Conservation (phyloP, 2,888 invertebrate species). For the Melanargia galathea region DNA sequence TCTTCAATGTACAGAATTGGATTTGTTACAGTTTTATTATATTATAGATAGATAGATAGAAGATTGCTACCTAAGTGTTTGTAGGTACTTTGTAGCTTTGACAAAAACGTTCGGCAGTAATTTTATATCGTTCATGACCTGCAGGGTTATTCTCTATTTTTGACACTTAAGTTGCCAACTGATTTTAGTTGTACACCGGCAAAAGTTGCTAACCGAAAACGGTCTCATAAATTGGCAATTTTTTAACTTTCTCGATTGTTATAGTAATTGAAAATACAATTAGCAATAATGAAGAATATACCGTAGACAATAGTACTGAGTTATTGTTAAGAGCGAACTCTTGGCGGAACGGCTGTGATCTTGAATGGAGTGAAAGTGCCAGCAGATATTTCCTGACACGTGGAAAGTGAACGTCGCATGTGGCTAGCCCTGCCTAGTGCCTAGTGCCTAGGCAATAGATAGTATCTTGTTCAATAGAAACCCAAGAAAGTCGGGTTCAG, state of each 20-base stretch:
- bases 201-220: too few species aligned
- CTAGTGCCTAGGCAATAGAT: constrained; percentile 55
- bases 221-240: background rate
- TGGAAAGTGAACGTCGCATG: constrained; percentile 72
- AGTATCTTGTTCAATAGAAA: constrained; percentile 59
- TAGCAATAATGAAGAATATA: constrained; percentile 35
- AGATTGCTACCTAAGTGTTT: too few species aligned
- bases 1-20: too few species aligned
- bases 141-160: too few species aligned
- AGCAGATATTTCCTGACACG: constrained; percentile 71
- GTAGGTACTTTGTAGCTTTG: too few species aligned
- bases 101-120: background rate
- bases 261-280: constrained; percentile 22
- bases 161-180: too few species aligned
- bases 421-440: constrained; percentile 52
- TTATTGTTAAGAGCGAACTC: constrained; percentile 56
- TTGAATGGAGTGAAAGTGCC: constrained; percentile 80
- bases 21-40: too few species aligned
- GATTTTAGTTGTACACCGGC: too few species aligned
- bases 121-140: background rate
- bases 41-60: too few species aligned
- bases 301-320: constrained; percentile 52
- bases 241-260: constrained; percentile 17
- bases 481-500: constrained; percentile 54
- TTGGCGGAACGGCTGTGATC: constrained; percentile 70